phyloP scores from a whole-genome alignment of 2,888 invertebrate genomes.

The Zootermopsis nevadensis region DNA sequence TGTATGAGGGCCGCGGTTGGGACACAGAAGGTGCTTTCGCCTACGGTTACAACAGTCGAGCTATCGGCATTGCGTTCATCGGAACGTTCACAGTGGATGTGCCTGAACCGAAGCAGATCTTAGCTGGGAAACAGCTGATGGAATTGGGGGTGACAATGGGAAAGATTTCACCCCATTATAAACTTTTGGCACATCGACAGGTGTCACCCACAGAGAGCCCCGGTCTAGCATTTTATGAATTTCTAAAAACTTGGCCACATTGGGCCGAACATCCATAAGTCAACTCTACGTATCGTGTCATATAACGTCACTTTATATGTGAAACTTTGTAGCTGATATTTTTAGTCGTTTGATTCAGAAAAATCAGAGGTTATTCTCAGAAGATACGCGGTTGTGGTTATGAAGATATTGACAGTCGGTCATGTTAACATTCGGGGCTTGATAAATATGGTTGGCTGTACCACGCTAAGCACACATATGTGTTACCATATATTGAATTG shows the following conservation, averaged over 20 bases:
- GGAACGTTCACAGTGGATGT: slow-evolving; percentile 73
- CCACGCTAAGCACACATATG: no score
- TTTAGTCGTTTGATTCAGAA: no score
- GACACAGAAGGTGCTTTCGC: slow-evolving; percentile 72
- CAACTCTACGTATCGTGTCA: background rate
- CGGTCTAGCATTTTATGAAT: slow-evolving; percentile 72
- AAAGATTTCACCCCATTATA: slow-evolving; percentile 73
- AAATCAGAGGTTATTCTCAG: no score
- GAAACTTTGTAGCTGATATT: no score
- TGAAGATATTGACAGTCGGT: no score
- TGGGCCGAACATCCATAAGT: slow-evolving; percentile 63
- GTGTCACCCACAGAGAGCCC: slow-evolving; percentile 75
- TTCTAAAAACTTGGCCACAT: slow-evolving; percentile 77
- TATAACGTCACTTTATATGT: no score
- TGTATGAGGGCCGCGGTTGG: slow-evolving; percentile 83
- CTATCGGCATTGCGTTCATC: slow-evolving; percentile 78
- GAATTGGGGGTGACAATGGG: slow-evolving; percentile 71
- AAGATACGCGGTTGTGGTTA: no score
- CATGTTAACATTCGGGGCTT: no score
- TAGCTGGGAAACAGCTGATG: slow-evolving; percentile 72
- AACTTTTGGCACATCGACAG: slow-evolving; percentile 76
- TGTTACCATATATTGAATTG: no score
- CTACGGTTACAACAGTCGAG: slow-evolving; percentile 71
- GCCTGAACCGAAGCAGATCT: slow-evolving; percentile 69
- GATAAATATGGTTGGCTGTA: no score